Conservation (phyloP, 2,113 vertebrate genomes). For the Verasper variegatus region DNA sequence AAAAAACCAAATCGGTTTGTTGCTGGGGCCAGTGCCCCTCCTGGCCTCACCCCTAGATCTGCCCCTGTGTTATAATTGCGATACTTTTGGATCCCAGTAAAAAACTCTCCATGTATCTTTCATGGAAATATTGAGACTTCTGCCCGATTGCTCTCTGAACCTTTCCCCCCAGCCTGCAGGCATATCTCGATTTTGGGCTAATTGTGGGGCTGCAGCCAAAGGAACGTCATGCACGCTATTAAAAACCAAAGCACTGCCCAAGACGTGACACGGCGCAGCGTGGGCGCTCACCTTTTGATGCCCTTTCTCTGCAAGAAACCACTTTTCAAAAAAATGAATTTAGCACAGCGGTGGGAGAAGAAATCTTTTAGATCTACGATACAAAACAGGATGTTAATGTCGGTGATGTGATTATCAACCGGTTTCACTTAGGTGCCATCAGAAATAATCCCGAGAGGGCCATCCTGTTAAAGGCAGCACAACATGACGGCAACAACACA, state of each 20-base stretch:
- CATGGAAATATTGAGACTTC: conserved; percentile 31
- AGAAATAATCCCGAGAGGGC: conserved; percentile 39
- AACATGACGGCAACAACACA: conserved; percentile 23
- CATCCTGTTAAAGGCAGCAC: conserved; percentile 37
- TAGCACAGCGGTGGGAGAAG: not conserved
- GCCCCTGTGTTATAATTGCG: conserved; percentile 6
- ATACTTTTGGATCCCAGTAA: conserved; percentile 20
- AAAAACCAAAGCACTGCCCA: not conserved
- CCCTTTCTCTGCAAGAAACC: too few relatives aligned
- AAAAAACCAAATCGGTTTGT: not conserved
- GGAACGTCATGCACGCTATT: not conserved
- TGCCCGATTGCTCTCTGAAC: conserved; percentile 30
- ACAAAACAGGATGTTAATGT: conserved; percentile 7
- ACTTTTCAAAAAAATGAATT: too few relatives aligned
- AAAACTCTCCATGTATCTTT: conserved; percentile 34
- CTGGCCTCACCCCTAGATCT: too few relatives aligned
- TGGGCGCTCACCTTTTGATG: too few relatives aligned
- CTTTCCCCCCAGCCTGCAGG: conserved; percentile 19
- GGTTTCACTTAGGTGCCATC: conserved; percentile 30
- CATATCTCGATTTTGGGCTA: conserved; percentile 35
- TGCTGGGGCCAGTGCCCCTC: too few relatives aligned
- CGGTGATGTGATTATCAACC: not conserved
- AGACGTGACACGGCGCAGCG: too few relatives aligned
- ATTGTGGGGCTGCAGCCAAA: conserved; percentile 31
- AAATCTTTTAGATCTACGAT: not conserved